phyloP scores from a whole-genome alignment of 2,797 vertebrate species.

The Danio aesculapii region DNA sequence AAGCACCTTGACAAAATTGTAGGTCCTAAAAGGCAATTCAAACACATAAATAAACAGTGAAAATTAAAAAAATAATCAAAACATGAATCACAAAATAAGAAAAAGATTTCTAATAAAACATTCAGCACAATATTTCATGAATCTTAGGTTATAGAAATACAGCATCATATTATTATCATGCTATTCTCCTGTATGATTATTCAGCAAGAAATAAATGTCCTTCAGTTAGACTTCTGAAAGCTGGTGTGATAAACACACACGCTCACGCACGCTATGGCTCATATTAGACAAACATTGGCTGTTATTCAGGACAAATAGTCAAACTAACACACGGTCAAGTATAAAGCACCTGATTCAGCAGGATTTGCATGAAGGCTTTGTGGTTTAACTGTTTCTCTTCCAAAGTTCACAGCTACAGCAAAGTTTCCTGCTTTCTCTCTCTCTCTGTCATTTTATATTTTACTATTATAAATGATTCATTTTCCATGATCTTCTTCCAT shows the following conservation, averaged over 20 bases:
- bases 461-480: conserved; percentile 51
- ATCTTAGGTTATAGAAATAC: too few species aligned
- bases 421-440: conserved; percentile 19
- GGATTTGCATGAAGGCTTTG: conserved; percentile 22
- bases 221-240: background rate
- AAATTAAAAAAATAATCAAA: too few species aligned
- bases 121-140: too few species aligned
- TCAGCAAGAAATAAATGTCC: background rate
- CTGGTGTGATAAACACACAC: background rate
- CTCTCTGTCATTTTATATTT: conserved; percentile 18
- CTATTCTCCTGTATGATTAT: background rate
- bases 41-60: too few species aligned
- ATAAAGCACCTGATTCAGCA: conserved; percentile 27
- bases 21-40: too few species aligned
- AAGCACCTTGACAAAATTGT: too few species aligned
- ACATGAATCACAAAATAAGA: too few species aligned
- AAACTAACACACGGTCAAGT: conserved; percentile 4
- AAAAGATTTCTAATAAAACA: too few species aligned
- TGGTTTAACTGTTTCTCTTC: conserved; percentile 18
- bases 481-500: conserved; percentile 50
- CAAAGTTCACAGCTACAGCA: conserved; percentile 1
- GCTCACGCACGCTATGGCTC: background rate
- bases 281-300: conserved; percentile 17
- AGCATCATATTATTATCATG: too few species aligned
- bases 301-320: conserved; percentile 23